Evolutionary conservation across 2,888 invertebrate genomes (phyloP), one percentile per base, ranked within the genome.

Genomic region (Dexiosoma caninum): DNA sequence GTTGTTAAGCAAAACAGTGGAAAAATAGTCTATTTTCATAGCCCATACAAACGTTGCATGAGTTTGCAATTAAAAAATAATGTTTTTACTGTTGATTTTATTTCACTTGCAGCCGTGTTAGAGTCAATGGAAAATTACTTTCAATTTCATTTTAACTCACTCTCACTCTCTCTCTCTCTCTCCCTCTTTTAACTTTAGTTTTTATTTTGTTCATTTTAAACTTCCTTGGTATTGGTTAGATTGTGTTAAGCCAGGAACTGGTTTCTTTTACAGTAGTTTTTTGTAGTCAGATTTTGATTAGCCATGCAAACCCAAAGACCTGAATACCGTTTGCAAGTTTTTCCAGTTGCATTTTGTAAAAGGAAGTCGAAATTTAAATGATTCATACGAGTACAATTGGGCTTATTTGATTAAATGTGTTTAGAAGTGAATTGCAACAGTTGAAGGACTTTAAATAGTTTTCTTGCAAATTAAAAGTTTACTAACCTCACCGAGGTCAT

Each of bases 101-200:
- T 42, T 3, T 42, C 14, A 7, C 23, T 5, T 32, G 35, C 35
- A 27, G 12, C 6, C 10, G 16, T 10, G n/a, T 30, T 0, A 42
- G 66, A 71, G 51, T 35, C 57, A 70, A 77, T 81, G 81, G 81
- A 81, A 77, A 81, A 62, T 81, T 77, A 81, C 81, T 81, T 81
- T 81, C 81, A 81, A 64, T 81, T 81, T 81, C 46, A 32, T 35
- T 27, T 53, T 35, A 3, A 6, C 32, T 27, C 27, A 10, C 23
- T 60, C 49, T 66, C 59, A 49, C 59, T 59, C 44, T 57, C 51
- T 51, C 53, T 51, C 42, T 62, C 12, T 21, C n/a, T n/a, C n/a
- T n/a, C n/a, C n/a, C n/a, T n/a, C n/a, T 44, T 32, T 37, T 27
- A 10, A 7, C 27, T 60, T 40, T 19, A 27, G 53, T 30, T 6